phyloP scores from a whole-genome alignment of 2,113 vertebrate species.

The Alectura lathami region DNA sequence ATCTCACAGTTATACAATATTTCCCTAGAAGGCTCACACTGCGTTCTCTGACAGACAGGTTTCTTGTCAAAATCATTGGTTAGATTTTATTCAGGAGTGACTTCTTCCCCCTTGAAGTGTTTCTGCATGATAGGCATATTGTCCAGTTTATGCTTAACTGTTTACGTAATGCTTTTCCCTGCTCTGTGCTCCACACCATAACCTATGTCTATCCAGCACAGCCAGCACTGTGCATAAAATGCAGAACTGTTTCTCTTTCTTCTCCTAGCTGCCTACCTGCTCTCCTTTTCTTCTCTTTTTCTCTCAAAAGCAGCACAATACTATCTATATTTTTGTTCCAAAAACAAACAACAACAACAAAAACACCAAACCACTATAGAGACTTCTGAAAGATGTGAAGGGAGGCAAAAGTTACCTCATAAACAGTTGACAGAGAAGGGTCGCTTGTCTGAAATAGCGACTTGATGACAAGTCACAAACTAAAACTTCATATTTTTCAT shows the following conservation, averaged over 20 bases:
- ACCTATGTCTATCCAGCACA: background rate
- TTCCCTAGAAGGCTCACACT: background rate
- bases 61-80: background rate
- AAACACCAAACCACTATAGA: background rate
- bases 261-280: background rate
- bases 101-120: background rate
- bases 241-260: background rate
- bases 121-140: background rate
- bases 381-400: background rate
- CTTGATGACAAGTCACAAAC: background rate
- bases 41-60: background rate
- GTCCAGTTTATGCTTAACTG: background rate
- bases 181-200: background rate
- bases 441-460: background rate
- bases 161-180: background rate
- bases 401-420: background rate
- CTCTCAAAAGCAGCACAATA: background rate
- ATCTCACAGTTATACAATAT: background rate
- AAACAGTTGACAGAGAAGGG: background rate
- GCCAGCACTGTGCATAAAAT: background rate
- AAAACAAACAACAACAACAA: accelerated
- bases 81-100: background rate
- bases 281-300: background rate
- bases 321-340: background rate
- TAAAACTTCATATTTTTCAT: background rate